Evolutionary conservation across 2,888 invertebrate species (phyloP).

Genomic region (Rhaphigaster nebulosa): DNA sequence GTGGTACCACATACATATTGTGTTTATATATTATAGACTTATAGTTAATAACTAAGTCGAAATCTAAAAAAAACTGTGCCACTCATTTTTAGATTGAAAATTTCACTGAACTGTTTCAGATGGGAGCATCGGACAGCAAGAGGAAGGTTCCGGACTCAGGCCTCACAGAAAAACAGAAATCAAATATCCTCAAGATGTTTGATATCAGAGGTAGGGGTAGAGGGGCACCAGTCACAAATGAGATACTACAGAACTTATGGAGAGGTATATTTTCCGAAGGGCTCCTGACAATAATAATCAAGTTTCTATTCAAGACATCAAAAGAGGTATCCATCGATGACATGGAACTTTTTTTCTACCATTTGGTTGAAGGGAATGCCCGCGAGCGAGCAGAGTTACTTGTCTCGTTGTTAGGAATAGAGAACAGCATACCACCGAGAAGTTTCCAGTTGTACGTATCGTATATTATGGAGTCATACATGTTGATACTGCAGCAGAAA

Average conservation of each 20-base stretch:
- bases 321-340: background rate
- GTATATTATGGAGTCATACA: conserved; percentile 40
- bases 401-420: conserved; percentile 8
- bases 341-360: conserved; percentile 46
- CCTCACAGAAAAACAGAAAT: conserved; percentile 19
- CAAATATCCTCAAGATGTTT: conserved; percentile 16
- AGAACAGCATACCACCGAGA: conserved; percentile 45
- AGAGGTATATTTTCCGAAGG: conserved; percentile 35
- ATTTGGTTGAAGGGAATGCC: background rate
- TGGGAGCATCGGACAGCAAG: conserved; percentile 17
- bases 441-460: conserved; percentile 47
- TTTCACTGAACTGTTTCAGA: background rate
- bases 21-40: background rate
- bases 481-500: conserved; percentile 39
- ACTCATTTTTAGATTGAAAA: background rate
- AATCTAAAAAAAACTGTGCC: background rate
- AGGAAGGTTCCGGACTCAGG: background rate
- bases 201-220: background rate
- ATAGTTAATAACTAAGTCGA: background rate
- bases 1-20: background rate
- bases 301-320: conserved; percentile 32
- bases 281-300: background rate
- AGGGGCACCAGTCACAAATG: background rate
- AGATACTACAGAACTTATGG: conserved; percentile 21
- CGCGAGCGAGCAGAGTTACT: conserved; percentile 3